Percentiles rank a stretch among this genome's conserved stretches.
Evolutionary conservation across 92 coral and sea anemone species (phyloP).

Genomic region (Epizoanthus ramosus): DNA sequence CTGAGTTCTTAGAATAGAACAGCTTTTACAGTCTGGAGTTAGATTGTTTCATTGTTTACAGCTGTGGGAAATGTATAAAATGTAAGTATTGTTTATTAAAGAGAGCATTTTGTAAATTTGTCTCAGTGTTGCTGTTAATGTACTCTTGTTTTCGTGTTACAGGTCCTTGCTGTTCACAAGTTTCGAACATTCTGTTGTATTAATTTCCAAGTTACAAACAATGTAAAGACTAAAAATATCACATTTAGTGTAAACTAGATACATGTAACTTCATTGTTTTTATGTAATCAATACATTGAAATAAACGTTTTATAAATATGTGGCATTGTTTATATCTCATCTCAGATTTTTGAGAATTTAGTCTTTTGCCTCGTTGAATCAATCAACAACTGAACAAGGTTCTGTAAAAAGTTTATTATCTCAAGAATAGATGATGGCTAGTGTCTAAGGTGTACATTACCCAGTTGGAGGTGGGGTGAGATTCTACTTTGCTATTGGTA

Average conservation of each 20-base stretch:
- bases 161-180: not conserved
- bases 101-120: not conserved
- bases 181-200: not conserved
- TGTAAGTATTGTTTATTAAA: not conserved
- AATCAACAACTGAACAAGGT: too few relatives aligned
- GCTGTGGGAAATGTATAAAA: not conserved
- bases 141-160: not conserved
- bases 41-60: not conserved
- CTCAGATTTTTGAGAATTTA: too few relatives aligned
- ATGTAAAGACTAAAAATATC: not conserved
- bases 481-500: too few relatives aligned
- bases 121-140: not conserved
- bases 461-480: too few relatives aligned
- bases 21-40: too few relatives aligned
- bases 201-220: not conserved
- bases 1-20: too few relatives aligned
- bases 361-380: too few relatives aligned
- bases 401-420: too few relatives aligned
- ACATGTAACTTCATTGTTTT: not conserved
- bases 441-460: too few relatives aligned
- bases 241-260: not conserved
- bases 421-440: too few relatives aligned
- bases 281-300: conserved; percentile 21
- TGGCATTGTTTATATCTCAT: too few relatives aligned
- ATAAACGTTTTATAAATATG: too few relatives aligned